These are phyloP conservation scores for Morpho deidamia DNA, from an alignment of 2,888 invertebrate genomes.

Conservation along the genomic window DNA sequence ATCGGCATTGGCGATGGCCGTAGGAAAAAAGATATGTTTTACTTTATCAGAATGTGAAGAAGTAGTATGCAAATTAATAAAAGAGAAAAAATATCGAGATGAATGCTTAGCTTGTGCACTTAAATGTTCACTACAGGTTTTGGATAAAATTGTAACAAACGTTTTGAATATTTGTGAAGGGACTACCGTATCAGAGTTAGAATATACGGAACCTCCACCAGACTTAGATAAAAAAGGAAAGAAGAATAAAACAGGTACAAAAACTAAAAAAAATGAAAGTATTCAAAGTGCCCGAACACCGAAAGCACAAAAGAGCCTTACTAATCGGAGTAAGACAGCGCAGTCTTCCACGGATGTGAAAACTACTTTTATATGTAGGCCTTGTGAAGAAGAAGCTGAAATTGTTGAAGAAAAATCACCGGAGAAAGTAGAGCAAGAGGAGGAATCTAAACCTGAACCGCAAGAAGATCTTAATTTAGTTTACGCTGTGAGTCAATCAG, in stretches of 20 bases:
- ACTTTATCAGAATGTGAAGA: constrained; percentile 64
- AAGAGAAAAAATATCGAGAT: constrained; percentile 54
- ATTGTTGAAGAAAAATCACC: constrained; percentile 39
- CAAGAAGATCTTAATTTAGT: constrained; percentile 43
- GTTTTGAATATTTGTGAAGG: constrained; percentile 56
- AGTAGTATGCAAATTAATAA: constrained; percentile 58
- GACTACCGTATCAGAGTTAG: constrained; percentile 52
- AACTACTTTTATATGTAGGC: constrained; percentile 51
- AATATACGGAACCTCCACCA: constrained; percentile 37
- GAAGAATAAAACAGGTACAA: constrained; percentile 37
- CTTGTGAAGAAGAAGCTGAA: constrained; percentile 44
- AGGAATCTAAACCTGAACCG: constrained; percentile 42
- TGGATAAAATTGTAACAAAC: constrained; percentile 45
- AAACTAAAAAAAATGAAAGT: constrained; percentile 39
- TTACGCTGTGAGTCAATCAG: constrained; percentile 53
- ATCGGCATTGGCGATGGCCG: constrained; percentile 75
- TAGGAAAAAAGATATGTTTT: constrained; percentile 75
- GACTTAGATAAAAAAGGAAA: constrained; percentile 47
- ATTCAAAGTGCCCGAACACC: constrained; percentile 47
- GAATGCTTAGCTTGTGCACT: constrained; percentile 53
- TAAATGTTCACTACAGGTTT: constrained; percentile 48
- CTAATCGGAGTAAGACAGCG: constrained; percentile 33
- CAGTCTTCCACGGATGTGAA: constrained; percentile 51
- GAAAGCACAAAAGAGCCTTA: constrained; percentile 35
- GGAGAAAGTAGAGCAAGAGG: constrained; percentile 41